Evolutionary conservation across 2,797 vertebrate species (phyloP).

Genomic region (Tangara arthus): DNA sequence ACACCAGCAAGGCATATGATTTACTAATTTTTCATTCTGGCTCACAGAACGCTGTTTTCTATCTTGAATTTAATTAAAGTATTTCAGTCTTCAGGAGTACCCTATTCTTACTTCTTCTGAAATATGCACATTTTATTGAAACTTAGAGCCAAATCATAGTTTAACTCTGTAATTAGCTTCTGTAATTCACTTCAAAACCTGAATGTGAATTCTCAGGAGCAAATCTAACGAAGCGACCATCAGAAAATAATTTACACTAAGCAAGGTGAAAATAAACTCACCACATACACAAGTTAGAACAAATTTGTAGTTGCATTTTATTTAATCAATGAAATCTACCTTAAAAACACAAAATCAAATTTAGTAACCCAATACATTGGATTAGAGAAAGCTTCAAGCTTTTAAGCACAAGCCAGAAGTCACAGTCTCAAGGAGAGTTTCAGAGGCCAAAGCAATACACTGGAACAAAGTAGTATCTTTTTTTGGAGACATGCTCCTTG

Average conservation of each 20-base stretch:
- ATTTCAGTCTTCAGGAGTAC: not conserved
- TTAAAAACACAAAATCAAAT: slow-evolving; percentile 70
- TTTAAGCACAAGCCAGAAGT: slow-evolving; percentile 69
- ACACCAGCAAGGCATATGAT: not conserved
- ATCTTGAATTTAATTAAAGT: not conserved
- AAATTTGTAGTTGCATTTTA: slow-evolving; percentile 70
- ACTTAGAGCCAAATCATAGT: not conserved
- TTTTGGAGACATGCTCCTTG: slow-evolving; percentile 33
- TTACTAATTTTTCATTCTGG: not conserved
- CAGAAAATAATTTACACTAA: not conserved
- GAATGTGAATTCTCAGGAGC: not conserved
- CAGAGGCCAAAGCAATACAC: slow-evolving; percentile 60
- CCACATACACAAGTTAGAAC: slow-evolving; percentile 44
- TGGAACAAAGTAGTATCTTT: slow-evolving; percentile 42
- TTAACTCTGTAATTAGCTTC: not conserved
- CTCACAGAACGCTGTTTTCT: not conserved
- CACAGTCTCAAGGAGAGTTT: slow-evolving; percentile 58
- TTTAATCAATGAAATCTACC: slow-evolving; percentile 73
- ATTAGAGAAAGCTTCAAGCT: slow-evolving; percentile 69
- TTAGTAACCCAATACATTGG: slow-evolving; percentile 59
- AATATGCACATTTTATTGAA: not conserved
- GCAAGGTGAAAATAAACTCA: not conserved
- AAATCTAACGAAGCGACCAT: not conserved
- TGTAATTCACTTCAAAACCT: not conserved
- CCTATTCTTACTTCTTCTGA: not conserved